Evolutionary conservation across 2,113 vertebrate genomes (phyloP), one percentile per base, ranked within the genome.

Genomic region (Galbula dea): DNA sequence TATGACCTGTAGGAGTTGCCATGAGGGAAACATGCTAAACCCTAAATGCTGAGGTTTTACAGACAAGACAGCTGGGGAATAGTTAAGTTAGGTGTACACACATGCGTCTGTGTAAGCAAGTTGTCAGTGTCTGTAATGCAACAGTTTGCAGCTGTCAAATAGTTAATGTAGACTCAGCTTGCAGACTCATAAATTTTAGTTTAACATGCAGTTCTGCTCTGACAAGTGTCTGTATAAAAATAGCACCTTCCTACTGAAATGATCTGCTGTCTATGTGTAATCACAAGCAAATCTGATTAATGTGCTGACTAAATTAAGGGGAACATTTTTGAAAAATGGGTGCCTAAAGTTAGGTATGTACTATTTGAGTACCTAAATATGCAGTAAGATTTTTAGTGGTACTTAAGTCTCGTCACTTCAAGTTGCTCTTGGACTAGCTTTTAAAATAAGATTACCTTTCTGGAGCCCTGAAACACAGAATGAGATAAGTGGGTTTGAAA

Each of bases 261-360:
- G 30, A 92, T 95, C 76, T 92, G 80, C 92, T 94, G 59, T 96
- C 83, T 92, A 1, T 94, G 90, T 90, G 80, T 90, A 95, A 96
- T 96, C 95, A 88, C 85, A 94, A 93, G 90, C 94, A 95, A 89
- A 93, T 93, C 86, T 95, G 94, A 96, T 96, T 95, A 97, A 96
- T 88, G 94, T 94, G 67, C 78, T 93, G 93, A 87, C 81, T 96
- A 94, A 94, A 92, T 96, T 89, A 93, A 88, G 63, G 51, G 77
- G 67, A 91, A 80, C 19, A 12, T 54, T 72, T 96, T 84, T 95
- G 76, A 95, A 86, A 94, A 93, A 89, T 72, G n/a, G 48, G 26
- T 92, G 54, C 61, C 93, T 95, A 87, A 94, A 94, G 76, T 97
- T 92, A 95, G 90, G 67, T 59, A 45, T 27, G 17, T 90, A 85